Evolutionary conservation across 1,140 invertebrate species (phyloP), one percentile per base, ranked within the genome.

Genomic region (Lithobius niger): DNA sequence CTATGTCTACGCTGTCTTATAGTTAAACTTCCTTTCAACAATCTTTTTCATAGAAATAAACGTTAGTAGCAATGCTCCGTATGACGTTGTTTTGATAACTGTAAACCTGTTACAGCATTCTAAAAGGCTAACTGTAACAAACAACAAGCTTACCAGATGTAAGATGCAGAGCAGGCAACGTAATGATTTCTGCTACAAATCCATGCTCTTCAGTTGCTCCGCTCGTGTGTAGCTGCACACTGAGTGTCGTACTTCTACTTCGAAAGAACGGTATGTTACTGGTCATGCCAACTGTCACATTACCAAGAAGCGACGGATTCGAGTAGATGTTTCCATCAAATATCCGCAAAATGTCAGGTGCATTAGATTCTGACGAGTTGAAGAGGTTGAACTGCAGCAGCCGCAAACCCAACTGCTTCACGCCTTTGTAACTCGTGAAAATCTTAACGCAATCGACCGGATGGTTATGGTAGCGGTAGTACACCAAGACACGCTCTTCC

Each of bases 371-470:
- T 0, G 86, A 88, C 47, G 92, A 88, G 67, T 97, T 91, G 61
- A 89, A 95, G 13, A 97, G 71, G 74, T 96, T 95, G 57, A 94
- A 87, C 64, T 98, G 93, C 13, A 97, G 74, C 21, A 97, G 73
- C 52, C 79, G 78, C 62, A 95, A 89, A 19, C 89, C 90, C 65
- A 94, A 81, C 4, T 85, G 84, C 67, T 93, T 93, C 0, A 86
- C 79, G 63, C 83, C 75, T 57, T 82, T 86, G 40, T 80, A 77
- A 60, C 85, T 90, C 40, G 83, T 84, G 63, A 99, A 96, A 61
- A 98, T 93, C 72, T 99, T 99, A 0, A 99, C 88, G 69, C 96
- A 99, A 68, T 96, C 96, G 0, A 97, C 85, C 0, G 91, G 86
- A 69, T 84, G 82, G 63, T 95, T 95, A 60, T 96, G 90, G 62